Evolutionary conservation across 2,888 invertebrate genomes (phyloP), one percentile per base, ranked within the genome.

Genomic region (Drosophila anomelani): DNA sequence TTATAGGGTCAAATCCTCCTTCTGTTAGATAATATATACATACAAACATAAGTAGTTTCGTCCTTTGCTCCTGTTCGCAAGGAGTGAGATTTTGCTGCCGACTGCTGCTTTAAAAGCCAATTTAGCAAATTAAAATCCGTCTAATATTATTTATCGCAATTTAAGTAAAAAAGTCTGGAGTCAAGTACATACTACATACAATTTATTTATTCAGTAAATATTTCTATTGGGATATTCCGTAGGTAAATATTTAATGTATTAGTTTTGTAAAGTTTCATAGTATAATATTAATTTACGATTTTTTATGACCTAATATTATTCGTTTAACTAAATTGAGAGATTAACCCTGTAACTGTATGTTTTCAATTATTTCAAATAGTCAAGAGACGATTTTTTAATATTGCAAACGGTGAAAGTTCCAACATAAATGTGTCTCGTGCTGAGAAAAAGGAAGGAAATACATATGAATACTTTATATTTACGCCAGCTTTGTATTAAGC

Each of bases 121-220:
- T 23, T 41, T 13, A 44, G 8, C 44, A 7, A 15, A 44, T 13
- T 23, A 15, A 7, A 8, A 13, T 4, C 20, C 15, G 8, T 8
- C 10, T 12, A 49, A 49, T 32, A 4, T 47, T 2, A 12, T 32
- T 17, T 13, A 17, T 17, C 12, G 12, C 8, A 4, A n/a, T 4
- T 0, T 10, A 47, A 29, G 17, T 34, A 49, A 53, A 36, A 13
- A 4, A 56, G 15, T 43, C 2, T 17, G 15, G 4, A 43, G 55
- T 41, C 29, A 60, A 17, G 64, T 64, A 75, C 85, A 80, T 90
- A 86, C 91, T 91, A 91, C 91, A 90, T 90, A 88, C 90, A 90
- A 81, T 90, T 91, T 90, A 81, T 88, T 91, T 91, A 91, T 91
- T 73, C 87, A 81, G 84, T 90, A 81, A 83, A 85, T 85, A 78